Evolutionary conservation across 1,140 invertebrate genomes (phyloP).

Genomic region (Macrobrachium rosenbergii): DNA sequence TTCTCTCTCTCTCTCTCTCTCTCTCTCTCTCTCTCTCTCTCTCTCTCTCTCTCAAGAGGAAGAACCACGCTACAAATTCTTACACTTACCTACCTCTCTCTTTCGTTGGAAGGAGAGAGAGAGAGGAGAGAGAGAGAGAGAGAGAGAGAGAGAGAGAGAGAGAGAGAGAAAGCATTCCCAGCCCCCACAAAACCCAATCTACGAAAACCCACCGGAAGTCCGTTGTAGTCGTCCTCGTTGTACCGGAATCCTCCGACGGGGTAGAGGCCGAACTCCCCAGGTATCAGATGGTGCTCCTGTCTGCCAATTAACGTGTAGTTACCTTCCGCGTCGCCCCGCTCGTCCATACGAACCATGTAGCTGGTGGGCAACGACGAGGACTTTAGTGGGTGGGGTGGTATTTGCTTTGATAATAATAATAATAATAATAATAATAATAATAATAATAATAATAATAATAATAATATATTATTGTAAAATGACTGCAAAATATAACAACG

Average conservation of each 20-base stretch:
- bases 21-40: too few species aligned
- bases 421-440: constrained; percentile 30
- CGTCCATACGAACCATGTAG: constrained; percentile 92
- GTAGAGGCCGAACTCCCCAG: constrained; percentile 80
- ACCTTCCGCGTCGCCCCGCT: constrained; percentile 94
- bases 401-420: constrained; percentile 7
- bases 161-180: too few species aligned
- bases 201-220: constrained; percentile 69
- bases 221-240: constrained; percentile 66
- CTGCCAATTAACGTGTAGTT: constrained; percentile 92
- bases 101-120: neutral
- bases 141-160: neutral
- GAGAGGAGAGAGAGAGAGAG: neutral
- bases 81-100: too few species aligned
- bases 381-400: too few species aligned
- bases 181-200: too few species aligned
- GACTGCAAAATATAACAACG: neutral
- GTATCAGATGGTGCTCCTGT: constrained; percentile 70
- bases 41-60: too few species aligned
- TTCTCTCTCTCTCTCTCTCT: too few species aligned
- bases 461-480: neutral
- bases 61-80: too few species aligned
- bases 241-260: constrained; percentile 79
- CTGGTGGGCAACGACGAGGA: constrained; percentile 70
- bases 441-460: constrained; percentile 3